A percentile compares a stretch with the other conserved stretches of the same genome.
Conservation (phyloP, 2,797 vertebrate species). For the Furcifer pardalis region DNA sequence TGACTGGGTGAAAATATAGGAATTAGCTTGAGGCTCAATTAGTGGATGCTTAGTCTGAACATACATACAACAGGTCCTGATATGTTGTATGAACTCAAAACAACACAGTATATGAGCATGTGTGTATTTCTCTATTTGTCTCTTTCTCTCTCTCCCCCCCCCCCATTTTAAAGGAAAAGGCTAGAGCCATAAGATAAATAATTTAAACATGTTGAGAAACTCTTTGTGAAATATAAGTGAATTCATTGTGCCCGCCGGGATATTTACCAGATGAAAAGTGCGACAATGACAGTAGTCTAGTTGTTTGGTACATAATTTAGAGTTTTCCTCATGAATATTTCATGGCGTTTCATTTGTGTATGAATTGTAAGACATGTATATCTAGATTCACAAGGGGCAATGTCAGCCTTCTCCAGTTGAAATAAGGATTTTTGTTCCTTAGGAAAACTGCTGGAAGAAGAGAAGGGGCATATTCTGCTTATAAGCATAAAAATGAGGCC, state of each 20-base stretch:
- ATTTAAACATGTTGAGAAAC: slow-evolving; percentile 68
- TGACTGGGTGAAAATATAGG: slow-evolving; percentile 50
- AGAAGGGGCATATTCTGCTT: slow-evolving; percentile 32
- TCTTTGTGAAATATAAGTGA: slow-evolving; percentile 65
- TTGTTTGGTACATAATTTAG: slow-evolving; percentile 74
- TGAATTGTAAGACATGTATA: slow-evolving; percentile 70
- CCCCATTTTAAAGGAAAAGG: slow-evolving; percentile 43
- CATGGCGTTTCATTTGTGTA: slow-evolving; percentile 68
- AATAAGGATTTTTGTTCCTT: slow-evolving; percentile 73
- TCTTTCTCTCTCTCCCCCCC: background rate
- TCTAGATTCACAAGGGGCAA: slow-evolving; percentile 69
- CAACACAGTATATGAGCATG: slow-evolving; percentile 16
- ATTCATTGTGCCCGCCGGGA: slow-evolving; percentile 64
- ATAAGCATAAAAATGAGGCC: slow-evolving; percentile 42
- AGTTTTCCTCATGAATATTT: slow-evolving; percentile 74
- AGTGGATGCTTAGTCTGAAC: slow-evolving; percentile 31
- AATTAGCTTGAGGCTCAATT: slow-evolving; percentile 40
- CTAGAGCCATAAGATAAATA: slow-evolving; percentile 64
- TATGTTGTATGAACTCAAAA: slow-evolving; percentile 24
- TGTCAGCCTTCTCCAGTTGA: slow-evolving; percentile 59
- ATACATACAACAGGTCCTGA: slow-evolving; percentile 13
- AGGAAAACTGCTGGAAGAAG: slow-evolving; percentile 51
- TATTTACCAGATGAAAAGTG: slow-evolving; percentile 69
- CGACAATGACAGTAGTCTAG: slow-evolving; percentile 63
- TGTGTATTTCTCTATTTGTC: background rate